A percentile compares a stretch with the other conserved stretches of the same genome.
phyloP scores from a whole-genome alignment of 2,113 vertebrate species.

The Callionymus lyra region DNA sequence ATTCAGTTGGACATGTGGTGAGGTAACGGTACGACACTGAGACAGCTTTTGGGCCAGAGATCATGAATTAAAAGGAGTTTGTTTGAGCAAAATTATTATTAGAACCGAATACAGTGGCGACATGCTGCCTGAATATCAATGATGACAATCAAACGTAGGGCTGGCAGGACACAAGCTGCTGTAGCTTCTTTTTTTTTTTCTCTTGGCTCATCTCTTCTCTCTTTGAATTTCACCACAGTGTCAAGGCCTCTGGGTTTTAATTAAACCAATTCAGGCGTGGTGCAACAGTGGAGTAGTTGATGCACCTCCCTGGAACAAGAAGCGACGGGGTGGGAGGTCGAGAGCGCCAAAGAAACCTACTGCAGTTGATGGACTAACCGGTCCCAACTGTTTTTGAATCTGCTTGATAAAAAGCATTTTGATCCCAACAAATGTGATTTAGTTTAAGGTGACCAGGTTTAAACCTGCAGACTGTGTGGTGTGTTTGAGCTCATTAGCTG shows the following conservation, averaged over 20 bases:
- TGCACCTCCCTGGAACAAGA: constrained; percentile 41
- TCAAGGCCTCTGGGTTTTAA: constrained; percentile 57
- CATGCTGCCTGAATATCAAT: constrained; percentile 27
- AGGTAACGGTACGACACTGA: too few species aligned
- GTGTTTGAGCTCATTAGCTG: too few species aligned
- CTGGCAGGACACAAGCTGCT: constrained; percentile 33
- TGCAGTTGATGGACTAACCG: constrained; percentile 12
- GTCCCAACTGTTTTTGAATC: background rate
- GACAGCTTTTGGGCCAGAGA: too few species aligned
- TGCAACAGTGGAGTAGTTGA: constrained; percentile 46
- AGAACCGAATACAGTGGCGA: too few species aligned
- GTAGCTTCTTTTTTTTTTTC: constrained; percentile 33
- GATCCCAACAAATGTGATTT: too few species aligned
- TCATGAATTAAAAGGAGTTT: too few species aligned
- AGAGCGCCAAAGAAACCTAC: constrained; percentile 25
- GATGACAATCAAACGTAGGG: constrained; percentile 53
- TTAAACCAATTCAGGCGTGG: constrained; percentile 54
- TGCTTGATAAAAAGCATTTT: constrained; percentile 43
- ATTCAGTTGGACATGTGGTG: too few species aligned
- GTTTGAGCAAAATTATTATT: too few species aligned
- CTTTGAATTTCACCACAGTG: constrained; percentile 57
- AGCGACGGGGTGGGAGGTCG: constrained; percentile 35
- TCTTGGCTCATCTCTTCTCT: constrained; percentile 27
- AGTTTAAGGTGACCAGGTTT: too few species aligned
- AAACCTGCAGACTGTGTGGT: too few species aligned